These are phyloP conservation scores for Xerus inauris DNA, from an alignment of 2,113 vertebrate genomes.

Conservation along the genomic window DNA sequence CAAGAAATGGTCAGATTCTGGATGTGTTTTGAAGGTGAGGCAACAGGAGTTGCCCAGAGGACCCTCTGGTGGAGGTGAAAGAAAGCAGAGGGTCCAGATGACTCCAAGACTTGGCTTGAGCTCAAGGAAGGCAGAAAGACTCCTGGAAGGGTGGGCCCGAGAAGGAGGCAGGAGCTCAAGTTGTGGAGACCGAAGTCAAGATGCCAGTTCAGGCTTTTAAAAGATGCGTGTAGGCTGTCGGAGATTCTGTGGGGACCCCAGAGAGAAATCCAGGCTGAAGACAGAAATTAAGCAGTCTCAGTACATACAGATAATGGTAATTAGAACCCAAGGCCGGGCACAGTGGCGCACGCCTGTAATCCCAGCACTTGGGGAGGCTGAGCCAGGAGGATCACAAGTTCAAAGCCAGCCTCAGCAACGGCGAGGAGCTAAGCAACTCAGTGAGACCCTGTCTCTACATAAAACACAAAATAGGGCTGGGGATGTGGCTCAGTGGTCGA, in stretches of 20 bases:
- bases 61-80: too few relatives aligned
- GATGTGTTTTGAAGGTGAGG: neutral
- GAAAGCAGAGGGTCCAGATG: neutral
- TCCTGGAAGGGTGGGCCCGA: neutral
- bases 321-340: neutral
- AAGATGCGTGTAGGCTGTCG: too few relatives aligned
- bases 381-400: too few relatives aligned
- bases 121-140: neutral
- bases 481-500: too few relatives aligned
- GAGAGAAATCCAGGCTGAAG: neutral
- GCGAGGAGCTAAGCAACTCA: too few relatives aligned
- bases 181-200: neutral
- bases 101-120: neutral
- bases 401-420: too few relatives aligned
- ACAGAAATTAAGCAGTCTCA: neutral
- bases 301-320: neutral
- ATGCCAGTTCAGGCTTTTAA: neutral
- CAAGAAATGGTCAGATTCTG: neutral
- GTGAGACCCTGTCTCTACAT: too few relatives aligned
- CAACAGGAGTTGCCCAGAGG: neutral
- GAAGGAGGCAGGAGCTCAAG: neutral
- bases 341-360: too few relatives aligned
- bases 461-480: too few relatives aligned
- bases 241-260: neutral
- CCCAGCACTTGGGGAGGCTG: too few relatives aligned